A percentile compares a stretch with the other conserved stretches of the same genome.
phyloP scores from a whole-genome alignment of 1,140 invertebrate species.

The Lamellibrachia luymesi region DNA sequence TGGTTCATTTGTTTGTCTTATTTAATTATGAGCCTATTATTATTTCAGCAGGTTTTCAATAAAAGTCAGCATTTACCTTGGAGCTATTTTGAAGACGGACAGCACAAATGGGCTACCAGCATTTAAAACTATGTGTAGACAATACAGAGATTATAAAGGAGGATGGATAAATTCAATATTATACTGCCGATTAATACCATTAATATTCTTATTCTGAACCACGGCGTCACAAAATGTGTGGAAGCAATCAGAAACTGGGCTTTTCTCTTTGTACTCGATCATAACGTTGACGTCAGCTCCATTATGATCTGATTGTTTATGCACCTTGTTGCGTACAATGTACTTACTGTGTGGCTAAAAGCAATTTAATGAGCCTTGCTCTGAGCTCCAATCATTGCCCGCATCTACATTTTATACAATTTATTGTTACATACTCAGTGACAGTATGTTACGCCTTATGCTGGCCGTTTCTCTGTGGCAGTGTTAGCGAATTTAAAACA shows the following conservation, averaged over 20 bases:
- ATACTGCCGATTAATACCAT: not conserved
- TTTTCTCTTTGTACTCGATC: not conserved
- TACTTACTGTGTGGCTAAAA: too few species aligned
- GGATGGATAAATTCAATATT: not conserved
- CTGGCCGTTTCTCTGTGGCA: not conserved
- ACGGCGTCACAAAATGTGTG: not conserved
- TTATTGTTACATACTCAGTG: not conserved
- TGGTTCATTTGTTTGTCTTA: not conserved
- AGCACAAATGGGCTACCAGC: not conserved
- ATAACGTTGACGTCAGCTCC: not conserved
- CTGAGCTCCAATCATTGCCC: not conserved
- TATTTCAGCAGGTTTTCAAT: not conserved
- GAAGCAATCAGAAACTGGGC: not conserved
- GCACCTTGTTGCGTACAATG: too few species aligned
- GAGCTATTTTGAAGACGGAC: not conserved
- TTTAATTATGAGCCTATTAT: not conserved
- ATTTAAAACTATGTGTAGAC: not conserved
- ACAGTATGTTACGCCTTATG: not conserved
- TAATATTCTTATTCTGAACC: not conserved
- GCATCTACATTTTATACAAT: not conserved
- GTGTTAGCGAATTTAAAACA: not conserved
- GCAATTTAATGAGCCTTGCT: too few species aligned
- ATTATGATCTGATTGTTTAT: too few species aligned
- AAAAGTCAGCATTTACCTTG: not conserved
- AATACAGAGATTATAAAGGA: not conserved